Conservation (phyloP, 2,888 invertebrate species). For the Brenthis ino region DNA sequence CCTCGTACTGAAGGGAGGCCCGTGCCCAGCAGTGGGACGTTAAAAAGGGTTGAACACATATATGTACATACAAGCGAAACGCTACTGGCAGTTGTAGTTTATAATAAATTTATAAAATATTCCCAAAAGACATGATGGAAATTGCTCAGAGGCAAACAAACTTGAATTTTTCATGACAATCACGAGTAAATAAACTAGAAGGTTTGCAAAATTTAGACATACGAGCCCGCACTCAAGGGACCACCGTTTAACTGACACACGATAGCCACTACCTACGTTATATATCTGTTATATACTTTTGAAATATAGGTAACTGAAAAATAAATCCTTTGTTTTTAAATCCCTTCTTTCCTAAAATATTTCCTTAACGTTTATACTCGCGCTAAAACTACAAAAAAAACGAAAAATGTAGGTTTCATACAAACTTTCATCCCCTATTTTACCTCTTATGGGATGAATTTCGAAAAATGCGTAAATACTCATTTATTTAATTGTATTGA, state of each 20-base stretch:
- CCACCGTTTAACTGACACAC: conserved; percentile 22
- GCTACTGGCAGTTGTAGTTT: not conserved
- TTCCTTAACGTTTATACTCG: too few relatives aligned
- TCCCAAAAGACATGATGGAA: conserved; percentile 12
- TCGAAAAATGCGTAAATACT: too few relatives aligned
- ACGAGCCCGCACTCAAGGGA: conserved; percentile 16
- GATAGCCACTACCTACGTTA: not conserved
- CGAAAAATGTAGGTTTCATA: too few relatives aligned
- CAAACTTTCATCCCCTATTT: too few relatives aligned
- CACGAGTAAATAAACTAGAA: conserved; percentile 14
- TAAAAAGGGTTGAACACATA: too few relatives aligned
- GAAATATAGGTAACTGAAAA: not conserved
- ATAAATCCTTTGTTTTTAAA: not conserved
- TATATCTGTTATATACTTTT: not conserved
- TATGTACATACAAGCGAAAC: not conserved
- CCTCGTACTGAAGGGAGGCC: too few relatives aligned
- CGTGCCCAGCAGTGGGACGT: too few relatives aligned
- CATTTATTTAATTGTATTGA: too few relatives aligned
- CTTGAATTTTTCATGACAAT: conserved; percentile 17
- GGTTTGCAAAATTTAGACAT: conserved; percentile 19
- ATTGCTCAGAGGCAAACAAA: conserved; percentile 10
- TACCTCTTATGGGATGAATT: too few relatives aligned
- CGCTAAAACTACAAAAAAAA: too few relatives aligned
- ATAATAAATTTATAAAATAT: not conserved
- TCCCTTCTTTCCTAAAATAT: too few relatives aligned